Evolutionary conservation across 1,140 invertebrate species (phyloP), one percentile per base, ranked within the genome.

Genomic region (Antheraea mylitta): DNA sequence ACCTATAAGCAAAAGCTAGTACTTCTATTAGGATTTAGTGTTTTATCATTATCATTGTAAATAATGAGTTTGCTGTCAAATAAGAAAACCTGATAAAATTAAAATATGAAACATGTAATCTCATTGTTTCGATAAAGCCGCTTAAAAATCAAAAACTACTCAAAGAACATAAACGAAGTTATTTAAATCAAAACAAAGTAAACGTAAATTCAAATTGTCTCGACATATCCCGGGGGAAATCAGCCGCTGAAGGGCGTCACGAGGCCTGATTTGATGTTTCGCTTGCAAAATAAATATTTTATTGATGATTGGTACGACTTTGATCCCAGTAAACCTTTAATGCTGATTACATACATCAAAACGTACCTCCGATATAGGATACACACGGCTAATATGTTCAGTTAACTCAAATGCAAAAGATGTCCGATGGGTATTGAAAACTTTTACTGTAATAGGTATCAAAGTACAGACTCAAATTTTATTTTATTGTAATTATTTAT

Each of bases 171-270:
- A 61, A 61, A 61, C 19, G n/a, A 64, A 64, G 9, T 16, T 38
- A 11, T 62, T 68, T 59, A 72, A 72, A 72, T 63, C 67, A 69
- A 72, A 69, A 67, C 59, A 64, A 19, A 58, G 45, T 36, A 48
- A 18, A 58, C 45, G 59, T 66, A 69, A 66, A 80, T 75, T 78
- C 70, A 74, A 78, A 80, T 75, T 75, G 63, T 67, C 71, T 77
- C 71, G 69, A 38, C 60, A 36, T 13, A 19, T 8, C 10, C 84
- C 69, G 72, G 11, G 83, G 84, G 82, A 87, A 87, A 87, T 87
- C 82, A 81, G 7, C 63, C 30, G 68, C 75, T 66, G 68, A 60
- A 66, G 71, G 64, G 61, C 69, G 72, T 73, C 77, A 77, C 45
- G 71, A 75, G 36, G 8, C 65, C 74, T 78, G 76, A 82, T 80